Base-by-base conservation (phyloP, 2,797 vertebrate species). In the Hylomyscus alleni region DNA sequence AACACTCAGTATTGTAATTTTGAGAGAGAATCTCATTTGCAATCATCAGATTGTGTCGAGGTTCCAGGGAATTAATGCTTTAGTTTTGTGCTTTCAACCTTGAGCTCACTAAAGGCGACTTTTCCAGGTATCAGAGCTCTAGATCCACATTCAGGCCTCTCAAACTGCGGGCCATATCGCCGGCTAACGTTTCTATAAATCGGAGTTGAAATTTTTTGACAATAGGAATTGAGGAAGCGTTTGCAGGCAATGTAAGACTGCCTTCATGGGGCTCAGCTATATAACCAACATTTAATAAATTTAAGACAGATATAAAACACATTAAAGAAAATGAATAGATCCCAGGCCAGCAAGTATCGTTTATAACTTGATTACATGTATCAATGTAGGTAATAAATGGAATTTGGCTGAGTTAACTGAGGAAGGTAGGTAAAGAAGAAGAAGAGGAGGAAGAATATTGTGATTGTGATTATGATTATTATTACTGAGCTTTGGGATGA, bases 201-300 rank as follows among this genome's bases (percentile, higher is more conserved):
- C n/a, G 19, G 93, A 94, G 54, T 69, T 69, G 89, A 37, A 89
- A 78, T 77, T 67, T 67, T 67, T 80, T 73, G 50, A 73, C 60
- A 75, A 47, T 0, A 76, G 40, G 54, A 73, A 65, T 44, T 47
- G 75, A 92, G 15, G 20, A 65, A 80, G 54, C 22, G 56, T 94
- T 78, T 86, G 78, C 6, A 90, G 69, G 40, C 40, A 80, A 92
- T 89, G 40, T 44, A 75, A 91, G 77, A 83, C 31, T 84, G 17
- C 31, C 56, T 85, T 95, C 60, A 58, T 5, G 56, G 60, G 90
- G 11, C 54, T 72, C 88, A 93, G 67, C 26, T 91, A 89, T 91
- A 95, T 95, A 95, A 96, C 90, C 82, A 94, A 96, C 82, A 92
- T 31, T 96, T 92, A 92, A 89, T 26, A 95, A 91, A 93, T 91